phyloP scores from a whole-genome alignment of 1,140 invertebrate species.

The Heliconius nattereri region DNA sequence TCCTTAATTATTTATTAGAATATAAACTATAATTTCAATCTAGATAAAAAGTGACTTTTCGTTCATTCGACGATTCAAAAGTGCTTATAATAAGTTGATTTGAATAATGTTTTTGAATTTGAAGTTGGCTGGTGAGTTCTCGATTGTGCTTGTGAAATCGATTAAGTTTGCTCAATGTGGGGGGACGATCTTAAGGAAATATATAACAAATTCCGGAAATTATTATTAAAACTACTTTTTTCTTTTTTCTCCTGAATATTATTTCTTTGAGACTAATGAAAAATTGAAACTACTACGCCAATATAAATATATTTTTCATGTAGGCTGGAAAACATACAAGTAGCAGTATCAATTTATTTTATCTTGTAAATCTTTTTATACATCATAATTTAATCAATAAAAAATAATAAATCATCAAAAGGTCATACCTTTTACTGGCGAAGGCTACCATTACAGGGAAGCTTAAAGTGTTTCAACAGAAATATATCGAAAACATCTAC shows the following conservation, averaged over 20 bases:
- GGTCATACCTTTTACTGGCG: slow-evolving; percentile 13
- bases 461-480: slow-evolving; percentile 8
- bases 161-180: background rate
- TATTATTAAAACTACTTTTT: no score
- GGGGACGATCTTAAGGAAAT: background rate
- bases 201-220: background rate
- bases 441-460: slow-evolving; percentile 10
- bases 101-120: no score
- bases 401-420: slow-evolving; percentile 13
- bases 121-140: background rate
- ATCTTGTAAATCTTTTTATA: slow-evolving; percentile 7
- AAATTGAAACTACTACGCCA: background rate
- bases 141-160: slow-evolving; percentile 16
- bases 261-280: background rate
- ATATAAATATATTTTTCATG: background rate
- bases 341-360: background rate
- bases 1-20: no score
- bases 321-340: background rate
- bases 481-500: background rate
- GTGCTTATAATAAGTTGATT: no score
- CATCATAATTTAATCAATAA: slow-evolving; percentile 9
- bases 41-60: no score
- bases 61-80: no score
- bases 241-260: background rate
- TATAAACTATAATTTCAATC: no score